phyloP scores from a whole-genome alignment of 2,797 vertebrate species.

The Ptychobarbus kaznakovi region DNA sequence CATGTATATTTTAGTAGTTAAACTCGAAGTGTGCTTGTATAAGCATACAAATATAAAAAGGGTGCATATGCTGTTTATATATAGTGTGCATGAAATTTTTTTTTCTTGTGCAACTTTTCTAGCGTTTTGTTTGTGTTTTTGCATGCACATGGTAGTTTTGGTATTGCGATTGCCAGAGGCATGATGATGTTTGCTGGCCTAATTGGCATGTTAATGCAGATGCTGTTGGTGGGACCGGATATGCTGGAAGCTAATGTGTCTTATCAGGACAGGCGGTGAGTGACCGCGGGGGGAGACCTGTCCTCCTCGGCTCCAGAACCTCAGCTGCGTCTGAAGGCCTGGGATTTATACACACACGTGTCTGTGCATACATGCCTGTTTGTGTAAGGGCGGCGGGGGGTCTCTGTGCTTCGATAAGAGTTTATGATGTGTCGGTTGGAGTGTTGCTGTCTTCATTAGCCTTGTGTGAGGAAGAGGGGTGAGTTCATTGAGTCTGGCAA shows the following conservation, averaged over 20 bases:
- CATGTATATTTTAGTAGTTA: neutral
- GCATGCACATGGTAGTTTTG: conserved; percentile 47
- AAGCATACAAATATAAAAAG: neutral
- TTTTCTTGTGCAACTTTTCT: neutral
- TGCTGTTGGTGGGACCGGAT: conserved; percentile 66
- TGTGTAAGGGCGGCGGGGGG: neutral
- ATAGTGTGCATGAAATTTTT: conserved; percentile 20
- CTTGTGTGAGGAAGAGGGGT: neutral
- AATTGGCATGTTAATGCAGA: conserved; percentile 76
- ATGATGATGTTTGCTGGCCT: conserved; percentile 66
- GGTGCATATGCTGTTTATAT: neutral
- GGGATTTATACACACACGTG: conserved; percentile 5
- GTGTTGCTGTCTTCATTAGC: conserved; percentile 37
- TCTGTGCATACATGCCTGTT: conserved; percentile 6
- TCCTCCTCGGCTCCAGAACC: conserved; percentile 56
- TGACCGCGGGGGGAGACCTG: conserved; percentile 67
- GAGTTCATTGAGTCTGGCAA: conserved; percentile 32
- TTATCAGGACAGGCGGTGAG: conserved; percentile 70
- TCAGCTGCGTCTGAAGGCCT: conserved; percentile 39
- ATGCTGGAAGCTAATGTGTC: conserved; percentile 59
- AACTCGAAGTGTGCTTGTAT: neutral
- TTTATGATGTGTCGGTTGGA: conserved; percentile 35
- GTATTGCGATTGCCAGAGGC: conserved; percentile 29
- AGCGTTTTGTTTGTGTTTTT: neutral
- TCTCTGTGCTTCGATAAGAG: conserved; percentile 18